phyloP scores from a whole-genome alignment of 2,113 vertebrate species.

The Chaetura pelagica region DNA sequence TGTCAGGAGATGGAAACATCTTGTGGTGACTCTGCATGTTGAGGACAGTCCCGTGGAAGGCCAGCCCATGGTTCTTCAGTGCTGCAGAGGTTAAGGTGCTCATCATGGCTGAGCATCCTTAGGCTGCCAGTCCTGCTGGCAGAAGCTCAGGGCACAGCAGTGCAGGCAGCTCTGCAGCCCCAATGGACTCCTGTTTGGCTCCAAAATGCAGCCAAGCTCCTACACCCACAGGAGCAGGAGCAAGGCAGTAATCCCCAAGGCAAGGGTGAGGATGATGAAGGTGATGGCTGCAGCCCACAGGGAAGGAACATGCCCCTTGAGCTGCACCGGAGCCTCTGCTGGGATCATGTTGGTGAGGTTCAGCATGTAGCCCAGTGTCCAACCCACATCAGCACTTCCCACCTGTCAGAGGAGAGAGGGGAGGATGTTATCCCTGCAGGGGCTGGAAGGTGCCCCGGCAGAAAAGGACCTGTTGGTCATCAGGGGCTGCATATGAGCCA shows the following conservation, averaged over 20 bases:
- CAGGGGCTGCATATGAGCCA: no score
- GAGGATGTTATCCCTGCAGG: neutral
- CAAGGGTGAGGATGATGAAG: constrained; percentile 66
- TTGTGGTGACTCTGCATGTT: accelerated
- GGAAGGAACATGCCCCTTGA: constrained; percentile 66
- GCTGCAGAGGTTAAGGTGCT: neutral
- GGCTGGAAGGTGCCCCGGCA: no score
- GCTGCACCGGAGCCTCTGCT: neutral
- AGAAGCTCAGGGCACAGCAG: neutral
- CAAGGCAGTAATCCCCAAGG: neutral
- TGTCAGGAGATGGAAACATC: neutral
- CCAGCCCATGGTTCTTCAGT: neutral
- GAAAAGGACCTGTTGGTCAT: no score
- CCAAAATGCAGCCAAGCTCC: accelerated
- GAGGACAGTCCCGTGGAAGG: neutral
- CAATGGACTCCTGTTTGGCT: accelerated
- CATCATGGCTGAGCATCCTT: neutral
- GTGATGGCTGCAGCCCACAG: constrained; percentile 77
- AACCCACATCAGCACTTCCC: constrained; percentile 79
- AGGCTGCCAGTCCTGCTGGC: neutral
- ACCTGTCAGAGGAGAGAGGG: constrained; percentile 72
- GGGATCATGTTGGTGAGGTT: constrained; percentile 87
- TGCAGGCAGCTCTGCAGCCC: neutral
- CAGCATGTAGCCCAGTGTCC: constrained; percentile 95
- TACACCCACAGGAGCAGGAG: neutral